Evolutionary conservation across 2,888 invertebrate species (phyloP), one percentile per base, ranked within the genome.

Genomic region (Ormyrus labotus): DNA sequence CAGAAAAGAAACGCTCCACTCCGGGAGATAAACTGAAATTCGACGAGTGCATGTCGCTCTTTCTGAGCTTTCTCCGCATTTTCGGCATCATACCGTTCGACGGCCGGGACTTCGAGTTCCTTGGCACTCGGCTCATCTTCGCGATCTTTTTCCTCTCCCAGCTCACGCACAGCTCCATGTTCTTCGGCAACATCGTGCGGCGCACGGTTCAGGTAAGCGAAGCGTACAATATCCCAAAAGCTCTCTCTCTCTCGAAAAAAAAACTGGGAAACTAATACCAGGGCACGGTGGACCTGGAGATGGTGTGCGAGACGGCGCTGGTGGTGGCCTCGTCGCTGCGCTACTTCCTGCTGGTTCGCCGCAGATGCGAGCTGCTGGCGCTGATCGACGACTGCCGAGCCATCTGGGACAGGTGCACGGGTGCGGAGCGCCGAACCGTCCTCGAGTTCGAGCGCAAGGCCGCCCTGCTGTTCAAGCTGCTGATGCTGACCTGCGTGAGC

Each of bases 401-500:
- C 34, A 61, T 72, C 6, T 72, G 71, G 71, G 51, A 71, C n/a
- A 11, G 6, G 2, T 60, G 71, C 9, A 50, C 61, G 1, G 34
- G 5, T 0, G 45, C n/a, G 11, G 61, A 60, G 9, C 61, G 10
- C 6, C 50, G 8, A 11, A 34, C 19, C 0, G 58, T 72, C 2
- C 6, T 5, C 3, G 11, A 1, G 0, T 72, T 61, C 11, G 71
- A 72, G 53, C 7, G 6, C 0, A 50, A 53, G n/a, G 2, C 47
- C 5, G 51, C 51, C 6, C 13, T 10, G 6, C 6, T 71, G 11
- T 71, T 71, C 45, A 60, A 51, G 10, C 6, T 48, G 5, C n/a
- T 51, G 6, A 5, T 72, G 4, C 1, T 5, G 4, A 45, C 19
- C 2, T 51, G 51, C 9, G 5, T 50, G 6, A 5, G 34, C 1